A percentile compares a stretch with the other conserved stretches of the same genome.
Evolutionary conservation across 2,113 vertebrate species (phyloP).

Genomic region (Mohoua ochrocephala): DNA sequence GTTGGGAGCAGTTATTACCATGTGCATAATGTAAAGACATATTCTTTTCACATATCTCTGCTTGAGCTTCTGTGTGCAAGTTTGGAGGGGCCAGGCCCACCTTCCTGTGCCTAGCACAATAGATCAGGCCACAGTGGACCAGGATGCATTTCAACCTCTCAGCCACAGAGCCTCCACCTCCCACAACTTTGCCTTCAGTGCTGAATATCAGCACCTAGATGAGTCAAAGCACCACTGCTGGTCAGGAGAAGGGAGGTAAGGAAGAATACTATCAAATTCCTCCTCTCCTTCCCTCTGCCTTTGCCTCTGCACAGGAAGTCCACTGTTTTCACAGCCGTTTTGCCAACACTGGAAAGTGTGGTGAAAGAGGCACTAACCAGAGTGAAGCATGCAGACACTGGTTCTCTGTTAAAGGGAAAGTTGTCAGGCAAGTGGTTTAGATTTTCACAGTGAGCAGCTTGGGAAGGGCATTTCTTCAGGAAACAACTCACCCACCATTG

Average conservation of each 20-base stretch:
- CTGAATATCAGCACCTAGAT: neutral
- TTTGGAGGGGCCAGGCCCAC: neutral
- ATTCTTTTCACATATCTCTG: neutral
- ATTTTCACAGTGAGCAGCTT: neutral
- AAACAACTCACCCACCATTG: neutral
- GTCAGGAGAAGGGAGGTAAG: neutral
- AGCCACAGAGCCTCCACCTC: neutral
- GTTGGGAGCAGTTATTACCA: neutral
- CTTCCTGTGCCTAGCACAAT: neutral
- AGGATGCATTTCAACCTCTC: neutral
- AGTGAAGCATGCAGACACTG: fast-evolving
- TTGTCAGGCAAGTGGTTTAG: neutral
- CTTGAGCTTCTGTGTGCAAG: neutral
- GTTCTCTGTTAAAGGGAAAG: neutral
- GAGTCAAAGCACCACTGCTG: neutral
- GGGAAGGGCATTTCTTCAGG: neutral
- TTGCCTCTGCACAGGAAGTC: neutral
- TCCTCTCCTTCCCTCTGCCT: neutral
- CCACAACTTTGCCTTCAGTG: neutral
- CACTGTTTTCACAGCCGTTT: neutral
- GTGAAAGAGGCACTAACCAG: neutral
- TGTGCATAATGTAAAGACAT: neutral
- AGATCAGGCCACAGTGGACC: neutral
- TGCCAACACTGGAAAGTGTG: neutral
- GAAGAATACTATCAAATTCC: neutral